Evolutionary conservation across 2,888 invertebrate species (phyloP).

Genomic region (Drosophila prolongata): DNA sequence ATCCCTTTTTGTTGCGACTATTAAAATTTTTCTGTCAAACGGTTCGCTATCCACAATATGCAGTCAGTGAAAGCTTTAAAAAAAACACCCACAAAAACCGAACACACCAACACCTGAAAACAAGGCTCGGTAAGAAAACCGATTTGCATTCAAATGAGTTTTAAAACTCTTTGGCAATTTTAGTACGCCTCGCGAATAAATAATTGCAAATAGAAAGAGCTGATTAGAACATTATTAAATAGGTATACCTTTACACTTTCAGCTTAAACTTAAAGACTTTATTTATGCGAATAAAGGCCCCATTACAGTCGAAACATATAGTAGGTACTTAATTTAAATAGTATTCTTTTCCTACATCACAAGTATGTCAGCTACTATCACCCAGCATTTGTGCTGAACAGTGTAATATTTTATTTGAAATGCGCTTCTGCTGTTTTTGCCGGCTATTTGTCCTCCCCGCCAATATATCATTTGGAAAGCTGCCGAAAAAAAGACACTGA

Average conservation of each 20-base stretch:
- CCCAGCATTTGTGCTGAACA: constrained; percentile 39
- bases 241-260: too few relatives aligned
- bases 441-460: constrained; percentile 23
- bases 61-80: constrained; percentile 2
- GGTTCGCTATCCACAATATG: constrained; percentile 3
- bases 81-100: constrained; percentile 4
- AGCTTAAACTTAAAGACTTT: too few relatives aligned
- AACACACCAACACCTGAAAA: constrained; percentile 7
- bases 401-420: constrained; percentile 61
- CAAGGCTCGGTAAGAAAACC: constrained; percentile 1
- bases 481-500: constrained; percentile 51
- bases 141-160: constrained; percentile 7
- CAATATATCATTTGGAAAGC: constrained; percentile 61
- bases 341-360: constrained; percentile 6
- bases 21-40: not conserved
- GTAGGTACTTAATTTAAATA: constrained; percentile 1
- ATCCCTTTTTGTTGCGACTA: not conserved
- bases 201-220: not conserved
- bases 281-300: too few relatives aligned
- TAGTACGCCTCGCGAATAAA: not conserved
- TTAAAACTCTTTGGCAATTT: not conserved
- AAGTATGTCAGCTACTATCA: constrained; percentile 7
- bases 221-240: too few relatives aligned
- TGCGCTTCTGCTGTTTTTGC: constrained; percentile 36
- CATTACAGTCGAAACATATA: not conserved